Percentiles rank a stretch among this genome's conserved stretches.
These are phyloP conservation scores for Willowsia nigromaculata DNA, from an alignment of 2,888 invertebrate species.

Conservation along the genomic window DNA sequence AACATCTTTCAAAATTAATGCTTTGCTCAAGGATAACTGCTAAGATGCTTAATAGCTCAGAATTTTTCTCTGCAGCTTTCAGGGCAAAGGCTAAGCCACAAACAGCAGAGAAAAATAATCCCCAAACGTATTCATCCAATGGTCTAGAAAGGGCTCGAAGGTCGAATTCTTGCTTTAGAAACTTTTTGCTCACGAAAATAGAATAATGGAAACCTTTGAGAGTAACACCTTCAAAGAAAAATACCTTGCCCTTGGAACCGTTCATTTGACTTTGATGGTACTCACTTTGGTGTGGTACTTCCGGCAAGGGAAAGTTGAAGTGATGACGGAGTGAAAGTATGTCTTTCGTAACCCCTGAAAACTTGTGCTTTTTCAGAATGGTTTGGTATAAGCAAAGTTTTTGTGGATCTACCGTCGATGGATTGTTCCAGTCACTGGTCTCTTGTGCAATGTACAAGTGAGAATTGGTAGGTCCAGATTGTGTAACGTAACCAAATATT, in stretches of 20 bases:
- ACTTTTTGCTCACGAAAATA: neutral
- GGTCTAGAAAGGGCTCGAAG: constrained; percentile 16
- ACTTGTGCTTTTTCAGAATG: constrained; percentile 28
- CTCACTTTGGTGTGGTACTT: neutral
- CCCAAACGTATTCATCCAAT: constrained; percentile 14
- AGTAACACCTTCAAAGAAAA: neutral
- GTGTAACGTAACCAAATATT: neutral
- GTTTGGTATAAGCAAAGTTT: constrained; percentile 11
- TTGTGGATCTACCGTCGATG: neutral
- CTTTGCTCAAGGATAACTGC: constrained; percentile 27
- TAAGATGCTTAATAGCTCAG: neutral
- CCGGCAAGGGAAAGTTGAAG: neutral
- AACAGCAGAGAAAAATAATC: neutral
- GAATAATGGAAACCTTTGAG: constrained; percentile 37
- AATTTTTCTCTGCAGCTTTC: neutral
- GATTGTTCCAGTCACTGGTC: neutral
- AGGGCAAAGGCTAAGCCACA: neutral
- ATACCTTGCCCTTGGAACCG: no score
- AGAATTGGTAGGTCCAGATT: no score
- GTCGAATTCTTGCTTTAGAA: constrained; percentile 8
- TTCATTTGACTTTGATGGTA: no score
- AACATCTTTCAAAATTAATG: neutral
- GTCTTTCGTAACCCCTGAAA: neutral
- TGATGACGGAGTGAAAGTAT: neutral
- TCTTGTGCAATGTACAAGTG: no score